Percentiles rank a stretch among this genome's conserved stretches.
These are phyloP conservation scores for Metacarcinus magister DNA, from an alignment of 2,888 invertebrate species.

Conservation along the genomic window DNA sequence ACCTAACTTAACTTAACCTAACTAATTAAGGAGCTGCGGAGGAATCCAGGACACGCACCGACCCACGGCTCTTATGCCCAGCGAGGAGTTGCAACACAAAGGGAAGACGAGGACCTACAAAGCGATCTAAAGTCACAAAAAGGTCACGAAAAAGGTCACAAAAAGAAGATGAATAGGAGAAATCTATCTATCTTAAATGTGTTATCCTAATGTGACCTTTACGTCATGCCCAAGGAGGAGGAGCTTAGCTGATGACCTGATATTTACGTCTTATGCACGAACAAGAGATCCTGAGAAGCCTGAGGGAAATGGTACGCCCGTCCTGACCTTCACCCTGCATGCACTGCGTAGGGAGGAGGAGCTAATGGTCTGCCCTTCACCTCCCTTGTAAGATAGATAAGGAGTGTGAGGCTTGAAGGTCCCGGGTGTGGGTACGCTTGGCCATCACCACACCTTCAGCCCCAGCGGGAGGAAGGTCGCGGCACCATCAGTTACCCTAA, in stretches of 20 bases:
- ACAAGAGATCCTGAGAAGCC: neutral
- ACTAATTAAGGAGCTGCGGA: too few relatives aligned
- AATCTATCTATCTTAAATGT: neutral
- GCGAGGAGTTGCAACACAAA: neutral
- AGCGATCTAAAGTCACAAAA: too few relatives aligned
- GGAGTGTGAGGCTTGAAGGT: too few relatives aligned
- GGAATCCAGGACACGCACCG: too few relatives aligned
- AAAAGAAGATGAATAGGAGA: too few relatives aligned
- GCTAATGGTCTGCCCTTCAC: too few relatives aligned
- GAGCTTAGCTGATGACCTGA: neutral
- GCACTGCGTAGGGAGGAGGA: too few relatives aligned
- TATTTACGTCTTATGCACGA: neutral
- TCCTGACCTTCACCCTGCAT: neutral
- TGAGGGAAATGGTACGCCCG: neutral
- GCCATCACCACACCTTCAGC: neutral
- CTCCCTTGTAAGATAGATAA: too few relatives aligned
- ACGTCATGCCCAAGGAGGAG: neutral
- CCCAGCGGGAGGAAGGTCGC: neutral
- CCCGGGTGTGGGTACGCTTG: neutral
- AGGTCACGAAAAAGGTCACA: too few relatives aligned
- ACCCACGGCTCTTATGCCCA: neutral
- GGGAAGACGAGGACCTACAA: too few relatives aligned
- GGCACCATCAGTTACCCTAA: neutral
- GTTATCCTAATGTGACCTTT: neutral
- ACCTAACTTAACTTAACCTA: too few relatives aligned